Base-by-base conservation (phyloP, 2,797 vertebrate genomes). In the Clarias platycephalus region DNA sequence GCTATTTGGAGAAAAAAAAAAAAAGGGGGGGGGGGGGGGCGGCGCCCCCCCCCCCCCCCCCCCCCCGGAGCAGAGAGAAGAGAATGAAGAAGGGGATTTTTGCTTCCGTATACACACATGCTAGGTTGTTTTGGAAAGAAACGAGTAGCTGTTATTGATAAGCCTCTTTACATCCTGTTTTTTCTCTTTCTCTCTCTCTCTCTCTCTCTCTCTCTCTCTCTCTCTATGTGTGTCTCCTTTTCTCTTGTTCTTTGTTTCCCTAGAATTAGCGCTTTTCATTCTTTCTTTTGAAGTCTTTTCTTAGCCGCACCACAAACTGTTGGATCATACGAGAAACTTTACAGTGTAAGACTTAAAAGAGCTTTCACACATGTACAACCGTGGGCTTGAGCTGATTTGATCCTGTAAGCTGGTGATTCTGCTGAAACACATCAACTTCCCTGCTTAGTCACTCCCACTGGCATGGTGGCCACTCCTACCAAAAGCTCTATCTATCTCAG, bases 71-170 rank as follows among this genome's bases (percentile, higher is more conserved):
- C 63, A 79, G 57, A 81, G 74, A 34, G 44, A 83, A 89, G 53
- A 63, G 49, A 77, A 80, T 66, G 68, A 34, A 34, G 82, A 68
- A 82, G 66, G 86, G 76, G 70, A 74, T 72, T 84, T 91, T 90
- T 84, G 85, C 88, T 92, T 92, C 89, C 89, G 86, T 6, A 81
- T 90, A 57, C 85, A 83, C 84, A 22, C 72, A 15, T 86, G 81
- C 85, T 80, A 89, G 87, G 74, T 84, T 89, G 57, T 89, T 90
- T 82, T 87, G 86, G 63, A 70, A 67, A 80, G 86, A 76, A 68
- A 86, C 82, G 83, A 31, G 44, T n/a, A 86, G 87, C 92, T 89
- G 82, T 93, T 92, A 92, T 92, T 91, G 92, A 93, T 93, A 91
- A 93, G 91, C 90, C 85, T 89, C 86, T 91, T 89, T 91, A 90